These are phyloP conservation scores for Muntiacus reevesi DNA, from an alignment of 2,113 vertebrate species.

Conservation along the genomic window DNA sequence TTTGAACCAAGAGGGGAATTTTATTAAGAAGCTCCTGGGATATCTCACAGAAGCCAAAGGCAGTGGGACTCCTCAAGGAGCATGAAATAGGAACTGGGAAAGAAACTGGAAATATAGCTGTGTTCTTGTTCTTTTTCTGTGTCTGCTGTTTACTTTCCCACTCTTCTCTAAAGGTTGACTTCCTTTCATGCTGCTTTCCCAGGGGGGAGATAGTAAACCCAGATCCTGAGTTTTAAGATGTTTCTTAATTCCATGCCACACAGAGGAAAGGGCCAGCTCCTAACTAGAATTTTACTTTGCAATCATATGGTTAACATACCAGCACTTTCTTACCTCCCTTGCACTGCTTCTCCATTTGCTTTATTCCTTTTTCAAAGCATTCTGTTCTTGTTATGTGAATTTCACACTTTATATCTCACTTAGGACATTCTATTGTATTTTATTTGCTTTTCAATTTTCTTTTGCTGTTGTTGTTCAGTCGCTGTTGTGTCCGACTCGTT, in stretches of 20 bases:
- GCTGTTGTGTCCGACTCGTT: not conserved
- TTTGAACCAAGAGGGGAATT: constrained; percentile 33
- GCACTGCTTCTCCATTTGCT: not conserved
- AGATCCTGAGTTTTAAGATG: not conserved
- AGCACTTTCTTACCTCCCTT: not conserved
- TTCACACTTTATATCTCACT: not conserved
- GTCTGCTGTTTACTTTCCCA: not conserved
- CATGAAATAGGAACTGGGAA: not conserved
- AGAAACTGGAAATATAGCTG: not conserved
- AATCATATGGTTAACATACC: rapidly evolving
- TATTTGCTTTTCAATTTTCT: not conserved
- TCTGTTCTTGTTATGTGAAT: constrained; percentile 35
- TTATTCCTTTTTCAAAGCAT: constrained; percentile 15
- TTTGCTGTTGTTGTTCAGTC: not conserved
- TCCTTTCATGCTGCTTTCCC: not conserved
- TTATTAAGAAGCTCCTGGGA: constrained; percentile 25
- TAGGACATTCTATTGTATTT: not conserved
- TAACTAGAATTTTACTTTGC: not conserved
- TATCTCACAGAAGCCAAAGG: not conserved
- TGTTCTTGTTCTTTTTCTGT: not conserved
- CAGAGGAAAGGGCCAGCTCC: not conserved
- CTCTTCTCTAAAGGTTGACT: not conserved
- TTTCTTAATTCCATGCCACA: not conserved
- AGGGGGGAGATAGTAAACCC: not conserved
- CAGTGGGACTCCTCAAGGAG: not conserved